Evolutionary conservation across 1,140 invertebrate genomes (phyloP), one percentile per base, ranked within the genome.

Genomic region (Diabrotica undecimpunctata): DNA sequence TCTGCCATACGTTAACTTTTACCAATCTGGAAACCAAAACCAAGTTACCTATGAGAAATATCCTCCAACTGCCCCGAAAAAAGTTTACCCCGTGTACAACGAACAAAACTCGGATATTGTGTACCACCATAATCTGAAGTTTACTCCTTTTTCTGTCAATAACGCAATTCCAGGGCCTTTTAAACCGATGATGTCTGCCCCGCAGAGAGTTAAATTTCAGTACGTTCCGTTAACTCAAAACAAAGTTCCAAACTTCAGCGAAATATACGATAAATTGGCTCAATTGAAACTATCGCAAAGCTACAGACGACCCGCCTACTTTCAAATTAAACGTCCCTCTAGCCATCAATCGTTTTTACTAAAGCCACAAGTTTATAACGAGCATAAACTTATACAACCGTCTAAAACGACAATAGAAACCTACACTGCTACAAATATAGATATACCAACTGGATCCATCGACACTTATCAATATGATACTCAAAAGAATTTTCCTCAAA

Each of bases 1-100:
- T 51, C 89, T 93, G 72, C 91, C 90, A 1, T 92, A 92, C 74
- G 90, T 90, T 85, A 90, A 88, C 39, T 92, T 88, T 76, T 92
- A 91, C 74, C 81, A 89, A 13, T 83, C 87, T 54, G 68, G 70
- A 61, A 52, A 61, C 9, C 62, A 66, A 54, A 54, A 54, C 35
- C 51, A 35, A 9, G 12, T 14, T 0, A 11, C 36, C 14, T 54
- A 54, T 12, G 46, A 62, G 54, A 10, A 51, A 51, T 38, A n/a
- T n/a, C 46, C 46, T 10, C 0, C 38, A 12, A 50, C 25, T 25
- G 9, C 11, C 38, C 59, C 50, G 5, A 61, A 61, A 52, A 52
- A 52, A 61, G 12, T 7, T 12, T 54, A 64, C 36, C n/a, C 35
- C 7, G 12, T 39, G 13, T 9, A 62, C 52, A 12, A 54, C 9